phyloP scores from a whole-genome alignment of 1,140 invertebrate genomes.

The Eurytemora carolleeae region DNA sequence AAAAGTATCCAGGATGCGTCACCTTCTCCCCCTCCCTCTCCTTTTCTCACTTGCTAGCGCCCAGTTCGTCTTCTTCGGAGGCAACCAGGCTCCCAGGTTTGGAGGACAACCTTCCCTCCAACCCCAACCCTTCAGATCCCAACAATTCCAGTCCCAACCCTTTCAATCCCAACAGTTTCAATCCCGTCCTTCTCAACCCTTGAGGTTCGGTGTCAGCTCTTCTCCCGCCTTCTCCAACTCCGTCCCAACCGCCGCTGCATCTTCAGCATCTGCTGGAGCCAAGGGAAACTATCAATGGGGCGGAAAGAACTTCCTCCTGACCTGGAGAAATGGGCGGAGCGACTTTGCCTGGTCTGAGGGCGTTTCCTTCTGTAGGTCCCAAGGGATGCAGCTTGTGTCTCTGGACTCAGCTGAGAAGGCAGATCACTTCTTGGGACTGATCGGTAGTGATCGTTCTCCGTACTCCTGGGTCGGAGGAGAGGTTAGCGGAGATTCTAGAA shows the following conservation, averaged over 20 bases:
- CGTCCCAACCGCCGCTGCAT: background rate
- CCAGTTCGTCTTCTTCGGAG: too few species aligned
- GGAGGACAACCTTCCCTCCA: too few species aligned
- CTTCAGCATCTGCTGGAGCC: background rate
- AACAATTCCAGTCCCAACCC: too few species aligned
- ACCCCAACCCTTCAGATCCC: too few species aligned
- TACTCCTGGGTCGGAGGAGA: slow-evolving; percentile 1
- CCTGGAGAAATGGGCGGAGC: background rate
- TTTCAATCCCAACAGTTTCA: too few species aligned
- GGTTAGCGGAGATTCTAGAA: background rate
- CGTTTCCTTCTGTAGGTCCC: background rate
- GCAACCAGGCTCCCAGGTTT: too few species aligned
- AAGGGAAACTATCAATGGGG: background rate
- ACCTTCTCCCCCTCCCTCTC: too few species aligned
- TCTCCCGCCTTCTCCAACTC: background rate
- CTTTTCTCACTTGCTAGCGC: too few species aligned
- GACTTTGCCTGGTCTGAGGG: background rate
- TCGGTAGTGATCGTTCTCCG: background rate
- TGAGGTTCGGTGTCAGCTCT: too few species aligned
- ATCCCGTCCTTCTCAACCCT: too few species aligned
- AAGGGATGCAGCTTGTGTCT: background rate
- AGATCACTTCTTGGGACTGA: background rate
- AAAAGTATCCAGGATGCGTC: too few species aligned
- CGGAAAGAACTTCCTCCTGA: background rate
- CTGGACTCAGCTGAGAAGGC: background rate